Percentiles rank a stretch among this genome's conserved stretches.
Evolutionary conservation across 1,140 invertebrate species (phyloP).

Genomic region (Cecropterus lyciades): DNA sequence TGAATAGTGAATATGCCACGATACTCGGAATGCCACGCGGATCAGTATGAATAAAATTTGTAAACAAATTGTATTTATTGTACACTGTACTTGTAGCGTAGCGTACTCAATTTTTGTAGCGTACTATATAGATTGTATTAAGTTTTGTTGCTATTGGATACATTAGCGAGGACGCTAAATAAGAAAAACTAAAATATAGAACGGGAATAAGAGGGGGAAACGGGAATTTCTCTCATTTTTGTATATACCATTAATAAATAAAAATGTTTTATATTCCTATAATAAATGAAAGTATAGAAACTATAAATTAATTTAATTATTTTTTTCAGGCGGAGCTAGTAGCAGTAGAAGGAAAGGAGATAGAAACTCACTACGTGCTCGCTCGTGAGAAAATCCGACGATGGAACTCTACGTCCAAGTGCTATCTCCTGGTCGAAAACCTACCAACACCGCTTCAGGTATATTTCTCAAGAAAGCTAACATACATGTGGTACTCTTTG

Average conservation of each 20-base stretch:
- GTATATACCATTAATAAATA: too few relatives aligned
- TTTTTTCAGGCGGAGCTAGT: constrained; percentile 86
- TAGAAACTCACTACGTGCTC: constrained; percentile 88
- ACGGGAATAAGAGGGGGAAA: too few relatives aligned
- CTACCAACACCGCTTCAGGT: constrained; percentile 86
- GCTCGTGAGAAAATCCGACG: constrained; percentile 86
- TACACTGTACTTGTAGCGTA: too few relatives aligned
- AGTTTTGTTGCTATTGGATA: too few relatives aligned
- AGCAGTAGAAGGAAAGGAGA: constrained; percentile 87
- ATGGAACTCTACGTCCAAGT: constrained; percentile 87
- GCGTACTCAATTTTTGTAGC: too few relatives aligned
- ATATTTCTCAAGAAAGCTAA: constrained; percentile 32
- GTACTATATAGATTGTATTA: too few relatives aligned
- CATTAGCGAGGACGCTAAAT: too few relatives aligned
- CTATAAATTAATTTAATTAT: constrained; percentile 4
- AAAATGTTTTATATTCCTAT: too few relatives aligned
- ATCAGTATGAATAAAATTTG: constrained; percentile 12
- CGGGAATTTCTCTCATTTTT: too few relatives aligned
- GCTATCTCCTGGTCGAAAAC: constrained; percentile 87
- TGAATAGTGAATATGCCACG: constrained; percentile 38
- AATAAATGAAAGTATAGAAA: too few relatives aligned
- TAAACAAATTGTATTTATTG: constrained; percentile 6
- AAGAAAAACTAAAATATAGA: too few relatives aligned
- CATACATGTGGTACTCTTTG: too few relatives aligned
- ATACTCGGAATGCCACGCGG: constrained; percentile 18